phyloP scores from a whole-genome alignment of 2,113 vertebrate species.

The Spilogale gracilis region DNA sequence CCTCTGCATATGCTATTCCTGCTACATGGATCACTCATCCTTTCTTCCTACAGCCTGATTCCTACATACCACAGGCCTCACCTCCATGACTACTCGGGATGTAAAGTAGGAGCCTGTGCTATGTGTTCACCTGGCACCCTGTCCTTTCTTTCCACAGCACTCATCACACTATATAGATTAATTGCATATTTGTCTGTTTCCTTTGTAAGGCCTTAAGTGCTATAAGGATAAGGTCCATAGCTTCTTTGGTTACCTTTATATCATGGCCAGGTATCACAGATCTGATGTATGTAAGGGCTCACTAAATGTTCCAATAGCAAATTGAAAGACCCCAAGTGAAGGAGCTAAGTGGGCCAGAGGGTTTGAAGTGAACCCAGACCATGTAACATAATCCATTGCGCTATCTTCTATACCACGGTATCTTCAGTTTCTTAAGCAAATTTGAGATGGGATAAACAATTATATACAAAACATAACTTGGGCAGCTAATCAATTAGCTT shows the following conservation, averaged over 20 bases:
- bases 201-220: background rate
- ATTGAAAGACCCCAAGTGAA: background rate
- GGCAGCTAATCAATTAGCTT: background rate
- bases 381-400: background rate
- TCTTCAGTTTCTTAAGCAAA: background rate
- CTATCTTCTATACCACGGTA: background rate
- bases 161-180: background rate
- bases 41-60: accelerated
- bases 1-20: background rate
- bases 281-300: background rate
- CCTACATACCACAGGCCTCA: background rate
- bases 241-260: background rate
- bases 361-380: background rate
- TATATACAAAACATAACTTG: background rate
- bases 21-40: background rate
- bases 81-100: background rate
- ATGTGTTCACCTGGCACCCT: background rate
- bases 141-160: background rate
- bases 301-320: background rate
- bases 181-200: background rate
- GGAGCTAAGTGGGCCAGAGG: background rate
- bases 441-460: background rate
- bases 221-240: background rate
- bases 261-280: background rate
- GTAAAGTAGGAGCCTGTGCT: background rate